Evolutionary conservation across 2,113 vertebrate genomes (phyloP).

Genomic region (Bucco capensis): DNA sequence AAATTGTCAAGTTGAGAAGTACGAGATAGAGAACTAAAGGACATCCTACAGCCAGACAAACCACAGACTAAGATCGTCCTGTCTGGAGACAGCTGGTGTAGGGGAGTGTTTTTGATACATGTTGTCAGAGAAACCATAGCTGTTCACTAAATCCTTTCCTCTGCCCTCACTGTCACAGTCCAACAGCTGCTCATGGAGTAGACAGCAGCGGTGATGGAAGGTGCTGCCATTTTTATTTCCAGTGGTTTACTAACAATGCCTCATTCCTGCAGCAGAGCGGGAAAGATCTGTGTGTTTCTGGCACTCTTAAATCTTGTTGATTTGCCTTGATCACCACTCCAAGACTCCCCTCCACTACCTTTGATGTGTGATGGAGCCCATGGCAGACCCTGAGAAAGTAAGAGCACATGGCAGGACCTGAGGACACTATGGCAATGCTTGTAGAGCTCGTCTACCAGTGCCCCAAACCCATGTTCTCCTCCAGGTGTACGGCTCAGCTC

Average conservation of each 20-base stretch:
- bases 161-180: neutral
- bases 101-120: neutral
- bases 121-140: neutral
- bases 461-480: neutral
- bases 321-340: neutral
- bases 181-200: neutral
- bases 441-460: neutral
- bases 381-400: neutral
- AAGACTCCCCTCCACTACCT: neutral
- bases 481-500: neutral
- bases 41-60: neutral
- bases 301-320: neutral
- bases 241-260: neutral
- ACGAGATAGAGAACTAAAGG: neutral
- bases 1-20: neutral
- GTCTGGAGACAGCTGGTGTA: neutral
- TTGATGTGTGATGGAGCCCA: rapidly evolving
- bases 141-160: neutral
- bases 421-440: neutral
- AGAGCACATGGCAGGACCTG: neutral
- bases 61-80: neutral
- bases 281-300: neutral
- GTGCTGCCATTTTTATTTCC: constrained; percentile 7
- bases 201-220: neutral
- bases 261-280: neutral